Evolutionary conservation across 2,888 invertebrate genomes (phyloP).

Genomic region (Petrolisthes manimaculis): DNA sequence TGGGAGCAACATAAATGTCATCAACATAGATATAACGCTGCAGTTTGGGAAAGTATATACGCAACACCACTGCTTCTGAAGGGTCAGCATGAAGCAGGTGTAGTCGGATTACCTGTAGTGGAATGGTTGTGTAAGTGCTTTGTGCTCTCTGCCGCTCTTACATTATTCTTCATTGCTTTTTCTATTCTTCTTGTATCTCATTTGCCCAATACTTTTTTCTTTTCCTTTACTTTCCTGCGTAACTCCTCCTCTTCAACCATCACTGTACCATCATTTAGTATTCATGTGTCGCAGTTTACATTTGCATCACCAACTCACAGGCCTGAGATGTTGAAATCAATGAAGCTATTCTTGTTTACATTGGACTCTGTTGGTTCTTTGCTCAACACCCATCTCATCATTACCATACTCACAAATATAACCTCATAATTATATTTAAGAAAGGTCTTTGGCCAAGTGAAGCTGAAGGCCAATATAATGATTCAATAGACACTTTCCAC

Average conservation of each 20-base stretch:
- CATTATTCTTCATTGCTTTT: background rate
- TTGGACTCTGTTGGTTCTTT: too few species aligned
- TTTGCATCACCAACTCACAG: too few species aligned
- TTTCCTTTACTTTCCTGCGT: background rate
- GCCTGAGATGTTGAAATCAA: too few species aligned
- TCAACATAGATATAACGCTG: slow-evolving; percentile 55
- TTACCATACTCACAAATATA: too few species aligned
- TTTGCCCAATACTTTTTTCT: background rate
- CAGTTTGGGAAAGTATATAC: slow-evolving; percentile 59
- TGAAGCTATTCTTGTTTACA: too few species aligned
- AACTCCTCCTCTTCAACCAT: background rate
- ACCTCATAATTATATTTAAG: too few species aligned
- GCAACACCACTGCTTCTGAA: slow-evolving; percentile 42
- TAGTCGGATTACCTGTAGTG: slow-evolving; percentile 40
- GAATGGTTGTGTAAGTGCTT: background rate
- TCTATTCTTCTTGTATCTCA: background rate
- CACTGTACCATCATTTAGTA: background rate
- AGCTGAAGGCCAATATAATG: too few species aligned
- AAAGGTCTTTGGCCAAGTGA: too few species aligned
- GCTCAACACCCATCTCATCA: too few species aligned
- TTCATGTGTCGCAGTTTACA: background rate
- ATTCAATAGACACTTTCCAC: too few species aligned
- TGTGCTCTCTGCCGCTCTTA: background rate
- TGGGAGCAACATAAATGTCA: slow-evolving; percentile 47
- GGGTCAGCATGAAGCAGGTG: slow-evolving; percentile 43